Conservation (phyloP, 2,797 vertebrate species). For the Moxostoma hubbsi region DNA sequence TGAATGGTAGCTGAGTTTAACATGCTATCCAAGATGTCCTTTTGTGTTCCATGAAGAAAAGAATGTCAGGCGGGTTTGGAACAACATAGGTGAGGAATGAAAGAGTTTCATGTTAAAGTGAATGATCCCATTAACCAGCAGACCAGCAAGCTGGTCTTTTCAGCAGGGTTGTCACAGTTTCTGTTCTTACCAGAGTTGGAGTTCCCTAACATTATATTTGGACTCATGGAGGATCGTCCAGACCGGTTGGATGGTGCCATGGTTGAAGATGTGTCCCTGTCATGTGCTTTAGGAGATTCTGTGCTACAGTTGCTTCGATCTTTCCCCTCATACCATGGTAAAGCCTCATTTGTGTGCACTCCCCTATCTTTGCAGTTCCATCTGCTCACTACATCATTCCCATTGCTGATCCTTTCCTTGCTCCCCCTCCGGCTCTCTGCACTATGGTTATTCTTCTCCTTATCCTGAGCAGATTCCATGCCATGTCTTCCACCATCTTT, state of each 20-base stretch:
- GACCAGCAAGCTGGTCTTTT: no score
- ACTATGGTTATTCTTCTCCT: conserved; percentile 60
- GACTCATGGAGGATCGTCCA: conserved; percentile 88
- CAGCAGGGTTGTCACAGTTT: background rate
- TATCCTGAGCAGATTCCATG: conserved; percentile 72
- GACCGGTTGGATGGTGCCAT: conserved; percentile 85
- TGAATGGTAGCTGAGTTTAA: no score
- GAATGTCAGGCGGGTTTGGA: no score
- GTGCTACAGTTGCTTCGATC: conserved; percentile 80
- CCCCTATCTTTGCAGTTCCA: conserved; percentile 83
- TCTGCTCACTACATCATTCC: conserved; percentile 69
- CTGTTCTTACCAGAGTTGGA: conserved; percentile 84
- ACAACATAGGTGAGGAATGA: no score
- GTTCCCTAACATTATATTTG: conserved; percentile 83
- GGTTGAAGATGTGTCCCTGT: conserved; percentile 87
- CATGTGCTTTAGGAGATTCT: conserved; percentile 91
- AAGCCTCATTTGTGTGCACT: conserved; percentile 84
- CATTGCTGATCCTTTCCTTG: conserved; percentile 74
- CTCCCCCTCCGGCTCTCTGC: conserved; percentile 67
- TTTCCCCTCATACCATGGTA: conserved; percentile 87
- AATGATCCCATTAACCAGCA: no score
- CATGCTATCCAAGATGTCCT: no score
- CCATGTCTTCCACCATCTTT: conserved; percentile 78
- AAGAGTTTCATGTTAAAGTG: no score
- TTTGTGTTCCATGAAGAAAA: no score